Base-by-base conservation (phyloP, 1,140 invertebrate genomes). In the Tetramorium alpestre region DNA sequence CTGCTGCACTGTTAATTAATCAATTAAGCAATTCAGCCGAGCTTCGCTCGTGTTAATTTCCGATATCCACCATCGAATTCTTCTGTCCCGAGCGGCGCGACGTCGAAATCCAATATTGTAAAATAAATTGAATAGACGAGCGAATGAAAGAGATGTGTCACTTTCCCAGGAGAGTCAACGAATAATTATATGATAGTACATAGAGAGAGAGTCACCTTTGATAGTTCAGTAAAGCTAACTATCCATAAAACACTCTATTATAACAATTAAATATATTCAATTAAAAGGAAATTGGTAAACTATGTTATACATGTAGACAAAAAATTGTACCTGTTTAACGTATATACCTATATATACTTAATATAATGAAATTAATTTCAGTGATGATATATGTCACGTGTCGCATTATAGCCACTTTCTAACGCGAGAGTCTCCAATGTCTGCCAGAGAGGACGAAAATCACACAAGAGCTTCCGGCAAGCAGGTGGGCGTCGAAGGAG, bases 1-100 rank as follows among this genome's bases (percentile, higher is more conserved):
- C 69, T 44, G 11, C 38, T 58, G 22, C 13, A n/a, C 22, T 41
- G 54, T 60, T 84, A 84, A 84, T 84, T 75, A 84, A 84, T 18
- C 54, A 60, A 49, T 75, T 84, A 70, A 81, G 51, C 38, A 65
- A 70, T 56, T 70, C 77, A 81, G 10, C 49, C 64, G 38, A 70
- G 49, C 64, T 25, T 54, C 62, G 77, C 65, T 81, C 65, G 65
- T 25, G 38, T 70, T 70, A 70, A 81, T 81, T 70, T 70, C 77
- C 64, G 64, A 81, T 81, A 81, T 81, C 78, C 33, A 41, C 22
- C 22, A 28, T 81, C 78, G 51, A 81, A 81, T 69, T 81, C 64
- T 18, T 44, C 38, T 47, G 67, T 70, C 33, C 38, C 64, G 64
- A 18, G 49, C 22, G 33, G 10, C 38, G 65, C 22, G 22, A 80